Conservation (phyloP, 35 echinoderm and acorn worm genomes). For the Apostichopus parvimensis region DNA sequence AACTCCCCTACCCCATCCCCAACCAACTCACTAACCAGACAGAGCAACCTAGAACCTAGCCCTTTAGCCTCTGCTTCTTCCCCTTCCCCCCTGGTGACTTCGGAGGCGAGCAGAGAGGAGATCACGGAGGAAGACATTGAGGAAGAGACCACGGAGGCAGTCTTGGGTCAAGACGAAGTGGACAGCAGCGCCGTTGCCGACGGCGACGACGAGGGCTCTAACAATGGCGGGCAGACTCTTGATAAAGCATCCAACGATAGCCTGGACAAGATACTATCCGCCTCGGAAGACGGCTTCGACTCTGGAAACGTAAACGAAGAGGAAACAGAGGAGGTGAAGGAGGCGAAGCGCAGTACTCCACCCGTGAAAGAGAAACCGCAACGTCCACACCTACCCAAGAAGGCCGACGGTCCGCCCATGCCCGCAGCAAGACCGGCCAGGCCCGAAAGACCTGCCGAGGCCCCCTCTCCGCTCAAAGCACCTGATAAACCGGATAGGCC, state of each 20-base stretch:
- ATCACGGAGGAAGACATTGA: neutral
- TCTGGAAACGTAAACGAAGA: constrained; percentile 10
- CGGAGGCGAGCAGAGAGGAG: neutral
- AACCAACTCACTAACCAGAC: constrained; percentile 39
- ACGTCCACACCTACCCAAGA: constrained; percentile 8
- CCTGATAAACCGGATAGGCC: constrained; percentile 16
- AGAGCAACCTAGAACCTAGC: constrained; percentile 38
- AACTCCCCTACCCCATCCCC: constrained; percentile 36
- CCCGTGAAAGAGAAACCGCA: constrained; percentile 40
- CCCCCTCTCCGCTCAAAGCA: neutral
- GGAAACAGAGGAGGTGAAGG: neutral
- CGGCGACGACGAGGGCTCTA: neutral
- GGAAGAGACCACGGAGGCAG: neutral
- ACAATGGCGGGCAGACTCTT: neutral
- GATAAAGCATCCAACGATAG: constrained; percentile 23
- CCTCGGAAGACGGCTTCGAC: neutral
- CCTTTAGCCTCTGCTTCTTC: neutral
- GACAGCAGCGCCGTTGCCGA: neutral
- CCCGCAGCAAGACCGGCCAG: neutral
- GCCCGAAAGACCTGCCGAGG: neutral
- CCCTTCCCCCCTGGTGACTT: neutral
- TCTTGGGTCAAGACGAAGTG: neutral
- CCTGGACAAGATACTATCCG: constrained; percentile 13
- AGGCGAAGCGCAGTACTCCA: neutral
- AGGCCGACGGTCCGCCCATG: neutral